Conservation (phyloP, 2,113 vertebrate genomes). For the Camelus dromedarius region DNA sequence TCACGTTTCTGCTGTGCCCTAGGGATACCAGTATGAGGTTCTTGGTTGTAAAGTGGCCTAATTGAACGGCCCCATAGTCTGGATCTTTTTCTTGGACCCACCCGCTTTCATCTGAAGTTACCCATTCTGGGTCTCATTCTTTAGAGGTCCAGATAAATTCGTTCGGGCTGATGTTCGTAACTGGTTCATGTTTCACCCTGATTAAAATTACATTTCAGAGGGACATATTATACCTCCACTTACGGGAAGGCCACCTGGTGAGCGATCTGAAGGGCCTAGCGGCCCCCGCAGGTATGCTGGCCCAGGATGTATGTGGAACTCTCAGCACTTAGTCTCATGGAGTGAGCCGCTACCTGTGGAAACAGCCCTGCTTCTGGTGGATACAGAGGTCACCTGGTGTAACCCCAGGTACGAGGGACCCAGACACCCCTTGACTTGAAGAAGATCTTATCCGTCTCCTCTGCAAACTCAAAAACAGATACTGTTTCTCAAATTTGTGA, state of each 20-base stretch:
- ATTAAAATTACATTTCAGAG: constrained; percentile 29
- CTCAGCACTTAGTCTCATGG: not conserved
- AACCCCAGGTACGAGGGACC: not conserved
- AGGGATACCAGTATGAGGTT: not conserved
- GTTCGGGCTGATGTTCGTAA: not conserved
- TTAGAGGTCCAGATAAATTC: not conserved
- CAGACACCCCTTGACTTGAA: not conserved
- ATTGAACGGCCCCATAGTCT: not conserved
- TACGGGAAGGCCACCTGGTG: not conserved
- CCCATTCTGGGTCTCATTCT: not conserved
- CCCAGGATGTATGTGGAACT: not conserved
- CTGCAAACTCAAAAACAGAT: not conserved
- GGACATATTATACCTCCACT: not conserved
- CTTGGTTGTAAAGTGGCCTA: not conserved
- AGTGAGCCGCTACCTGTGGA: not conserved
- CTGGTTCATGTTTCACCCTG: not conserved
- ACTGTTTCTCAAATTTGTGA: not conserved
- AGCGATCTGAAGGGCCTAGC: not conserved
- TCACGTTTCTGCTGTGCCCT: not conserved
- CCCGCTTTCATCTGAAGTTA: not conserved
- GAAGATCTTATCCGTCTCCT: not conserved
- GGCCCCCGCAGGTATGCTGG: not conserved
- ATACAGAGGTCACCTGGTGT: not conserved
- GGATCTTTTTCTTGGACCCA: not conserved
- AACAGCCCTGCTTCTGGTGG: not conserved